Evolutionary conservation across 2,113 vertebrate species (phyloP).

Genomic region (Jaculus jaculus): DNA sequence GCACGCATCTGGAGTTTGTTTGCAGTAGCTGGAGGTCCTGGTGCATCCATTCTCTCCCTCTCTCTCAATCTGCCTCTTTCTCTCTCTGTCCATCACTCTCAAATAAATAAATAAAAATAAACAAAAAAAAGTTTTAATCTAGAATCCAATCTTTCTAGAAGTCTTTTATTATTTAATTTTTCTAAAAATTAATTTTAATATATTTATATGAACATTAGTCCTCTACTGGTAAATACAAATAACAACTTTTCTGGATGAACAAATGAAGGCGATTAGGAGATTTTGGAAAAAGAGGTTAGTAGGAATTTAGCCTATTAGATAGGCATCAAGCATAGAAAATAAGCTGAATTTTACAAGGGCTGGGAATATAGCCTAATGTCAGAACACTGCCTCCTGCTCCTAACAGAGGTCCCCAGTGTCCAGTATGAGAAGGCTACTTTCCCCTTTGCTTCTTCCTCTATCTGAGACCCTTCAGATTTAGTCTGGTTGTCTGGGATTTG

Average conservation of each 20-base stretch:
- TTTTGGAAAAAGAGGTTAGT: background rate
- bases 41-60: too few relatives aligned
- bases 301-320: background rate
- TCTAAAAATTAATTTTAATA: too few relatives aligned
- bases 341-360: background rate
- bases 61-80: too few relatives aligned
- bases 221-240: background rate
- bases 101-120: too few relatives aligned
- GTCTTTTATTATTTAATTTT: too few relatives aligned
- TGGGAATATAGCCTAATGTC: too few relatives aligned
- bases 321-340: background rate
- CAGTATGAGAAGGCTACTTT: background rate
- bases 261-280: background rate
- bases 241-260: background rate
- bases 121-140: too few relatives aligned
- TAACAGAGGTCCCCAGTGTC: background rate
- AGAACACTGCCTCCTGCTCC: background rate
- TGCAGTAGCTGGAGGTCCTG: too few relatives aligned
- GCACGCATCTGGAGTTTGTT: too few relatives aligned
- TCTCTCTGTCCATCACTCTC: too few relatives aligned
- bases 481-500: background rate
- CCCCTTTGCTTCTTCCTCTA: too few relatives aligned
- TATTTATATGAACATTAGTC: too few relatives aligned
- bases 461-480: background rate
- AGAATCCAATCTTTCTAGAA: background rate